Percentiles rank a stretch among this genome's conserved stretches.
phyloP scores from a whole-genome alignment of 2,888 invertebrate species.

The Rhyacophila evoluta region DNA sequence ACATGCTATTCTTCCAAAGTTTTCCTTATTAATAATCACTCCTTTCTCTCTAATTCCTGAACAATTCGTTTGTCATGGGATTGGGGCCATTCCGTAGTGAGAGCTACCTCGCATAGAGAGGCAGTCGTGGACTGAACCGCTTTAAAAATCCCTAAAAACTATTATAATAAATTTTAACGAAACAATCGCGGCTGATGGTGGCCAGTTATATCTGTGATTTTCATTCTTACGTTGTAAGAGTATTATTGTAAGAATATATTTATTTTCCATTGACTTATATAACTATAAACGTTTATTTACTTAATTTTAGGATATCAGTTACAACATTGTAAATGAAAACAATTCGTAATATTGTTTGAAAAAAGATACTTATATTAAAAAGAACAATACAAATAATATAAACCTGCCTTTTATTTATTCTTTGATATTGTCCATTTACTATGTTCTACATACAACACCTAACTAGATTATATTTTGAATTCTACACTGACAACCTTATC shows the following conservation, averaged over 20 bases:
- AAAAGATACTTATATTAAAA: constrained; percentile 11
- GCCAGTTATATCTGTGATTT: constrained; percentile 43
- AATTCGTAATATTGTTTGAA: constrained; percentile 9
- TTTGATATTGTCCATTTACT: not conserved
- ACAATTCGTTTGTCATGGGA: not conserved
- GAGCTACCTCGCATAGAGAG: not conserved
- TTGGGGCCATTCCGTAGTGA: not conserved
- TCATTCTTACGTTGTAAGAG: constrained; percentile 38
- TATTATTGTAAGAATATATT: constrained; percentile 39
- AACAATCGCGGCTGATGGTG: not conserved
- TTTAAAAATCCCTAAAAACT: constrained; percentile 17
- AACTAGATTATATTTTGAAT: too few relatives aligned
- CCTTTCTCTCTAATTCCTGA: not conserved
- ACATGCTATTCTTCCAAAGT: not conserved
- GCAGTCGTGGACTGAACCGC: constrained; percentile 5
- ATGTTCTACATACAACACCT: too few relatives aligned
- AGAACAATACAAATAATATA: not conserved
- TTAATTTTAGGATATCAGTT: constrained; percentile 22
- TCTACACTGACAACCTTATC: too few relatives aligned
- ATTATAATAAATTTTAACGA: not conserved
- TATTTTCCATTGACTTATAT: constrained; percentile 43
- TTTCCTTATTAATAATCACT: not conserved
- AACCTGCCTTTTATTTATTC: not conserved
- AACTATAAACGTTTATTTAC: constrained; percentile 30
- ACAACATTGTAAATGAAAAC: not conserved